These are phyloP conservation scores for Lithodes maja DNA, from an alignment of 2,888 invertebrate species.

Conservation along the genomic window DNA sequence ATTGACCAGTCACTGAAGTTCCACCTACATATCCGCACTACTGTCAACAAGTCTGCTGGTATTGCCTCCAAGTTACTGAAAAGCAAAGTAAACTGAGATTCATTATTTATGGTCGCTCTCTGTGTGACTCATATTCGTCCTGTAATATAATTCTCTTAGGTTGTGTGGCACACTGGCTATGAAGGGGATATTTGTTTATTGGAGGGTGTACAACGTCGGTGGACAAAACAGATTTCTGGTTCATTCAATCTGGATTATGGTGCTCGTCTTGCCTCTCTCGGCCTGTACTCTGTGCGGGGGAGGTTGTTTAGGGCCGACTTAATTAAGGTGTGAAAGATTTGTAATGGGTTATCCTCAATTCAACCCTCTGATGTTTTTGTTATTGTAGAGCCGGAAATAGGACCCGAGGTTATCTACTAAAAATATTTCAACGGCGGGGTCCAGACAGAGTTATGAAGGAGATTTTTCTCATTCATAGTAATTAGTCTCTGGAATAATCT, in stretches of 20 bases:
- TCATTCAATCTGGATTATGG: neutral
- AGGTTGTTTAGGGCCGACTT: neutral
- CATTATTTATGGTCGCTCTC: too few species aligned
- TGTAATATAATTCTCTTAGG: too few species aligned
- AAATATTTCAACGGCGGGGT: neutral
- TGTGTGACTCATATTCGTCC: too few species aligned
- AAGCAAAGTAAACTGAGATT: neutral
- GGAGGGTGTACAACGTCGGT: neutral
- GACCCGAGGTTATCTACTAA: neutral
- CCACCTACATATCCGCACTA: too few species aligned
- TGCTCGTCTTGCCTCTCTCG: neutral
- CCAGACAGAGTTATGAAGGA: neutral
- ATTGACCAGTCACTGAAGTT: too few species aligned
- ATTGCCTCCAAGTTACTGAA: neutral
- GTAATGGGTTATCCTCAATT: neutral
- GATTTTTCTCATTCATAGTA: neutral
- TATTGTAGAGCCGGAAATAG: neutral
- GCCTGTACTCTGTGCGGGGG: neutral
- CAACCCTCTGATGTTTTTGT: neutral
- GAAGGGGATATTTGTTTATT: neutral
- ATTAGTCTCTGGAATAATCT: slow-evolving; percentile 8
- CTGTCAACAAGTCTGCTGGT: too few species aligned
- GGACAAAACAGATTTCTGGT: neutral
- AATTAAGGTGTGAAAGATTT: slow-evolving; percentile 7
- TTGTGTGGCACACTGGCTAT: neutral